Evolutionary conservation across 2,888 invertebrate species (phyloP).

Genomic region (Cephus nigrinus): DNA sequence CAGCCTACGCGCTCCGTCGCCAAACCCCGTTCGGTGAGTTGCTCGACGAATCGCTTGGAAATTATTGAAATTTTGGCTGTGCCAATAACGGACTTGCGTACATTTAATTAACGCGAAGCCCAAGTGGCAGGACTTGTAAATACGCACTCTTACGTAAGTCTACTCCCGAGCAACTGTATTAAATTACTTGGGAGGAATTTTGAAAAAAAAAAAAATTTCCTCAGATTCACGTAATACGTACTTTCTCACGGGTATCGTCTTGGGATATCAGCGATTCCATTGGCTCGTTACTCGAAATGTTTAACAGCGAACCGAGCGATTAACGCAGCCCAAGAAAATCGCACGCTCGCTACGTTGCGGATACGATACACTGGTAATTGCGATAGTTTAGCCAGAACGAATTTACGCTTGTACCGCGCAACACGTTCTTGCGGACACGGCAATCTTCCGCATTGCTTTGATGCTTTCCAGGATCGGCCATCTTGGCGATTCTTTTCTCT

Average conservation of each 20-base stretch:
- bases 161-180: background rate
- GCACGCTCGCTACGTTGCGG: background rate
- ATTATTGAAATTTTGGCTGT: background rate
- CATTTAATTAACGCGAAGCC: background rate
- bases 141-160: background rate
- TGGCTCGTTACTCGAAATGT: background rate
- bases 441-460: slow-evolving; percentile 5
- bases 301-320: background rate
- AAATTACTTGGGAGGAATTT: background rate
- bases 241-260: background rate
- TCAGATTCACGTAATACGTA: background rate
- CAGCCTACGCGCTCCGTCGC: background rate
- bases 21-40: background rate
- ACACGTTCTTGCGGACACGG: slow-evolving; percentile 6
- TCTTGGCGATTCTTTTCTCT: background rate
- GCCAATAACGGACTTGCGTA: background rate
- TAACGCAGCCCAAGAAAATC: background rate
- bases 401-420: slow-evolving; percentile 5
- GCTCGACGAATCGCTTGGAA: background rate
- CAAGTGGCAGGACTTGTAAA: background rate
- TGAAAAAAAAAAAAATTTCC: too few species aligned
- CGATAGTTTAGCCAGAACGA: slow-evolving; percentile 8
- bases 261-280: background rate
- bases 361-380: slow-evolving; percentile 4
- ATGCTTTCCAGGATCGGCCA: background rate